Evolutionary conservation across 2,888 invertebrate genomes (phyloP), one percentile per base, ranked within the genome.

Genomic region (Troglohyphantes excavatus): DNA sequence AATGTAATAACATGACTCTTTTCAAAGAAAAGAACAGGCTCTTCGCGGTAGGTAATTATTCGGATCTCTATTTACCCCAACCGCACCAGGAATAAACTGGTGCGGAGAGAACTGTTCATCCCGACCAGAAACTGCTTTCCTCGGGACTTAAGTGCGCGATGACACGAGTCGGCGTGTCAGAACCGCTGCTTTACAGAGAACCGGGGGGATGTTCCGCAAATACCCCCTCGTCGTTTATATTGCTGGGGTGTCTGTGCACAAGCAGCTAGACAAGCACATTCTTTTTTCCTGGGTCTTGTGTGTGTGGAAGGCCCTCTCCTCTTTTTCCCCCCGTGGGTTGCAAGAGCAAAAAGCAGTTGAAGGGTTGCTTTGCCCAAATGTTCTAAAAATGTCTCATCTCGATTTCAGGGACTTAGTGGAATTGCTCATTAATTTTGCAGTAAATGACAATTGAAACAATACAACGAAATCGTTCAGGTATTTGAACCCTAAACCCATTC

Each of bases 191-290:
- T 9, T 53, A n/a, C n/a, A 53, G 53, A 53, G 33, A 13, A 11
- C 11, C 27, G 7, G 17, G 17, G 59, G 76, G 39, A 65, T 78
- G 78, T 65, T 63, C 63, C 78, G 43, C 63, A 78, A 78, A 78
- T 78, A 78, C 33, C 78, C 39, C 39, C 76, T 39, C 17, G 29
- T 21, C 21, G 9, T 33, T 29, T 75, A 53, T 53, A 29, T 53
- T 29, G 39, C 63, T 6, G 11, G 65, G 43, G 63, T 39, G 43
- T 26, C 46, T 46, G 23, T 7, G 5, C 68, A n/a, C n/a, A n/a
- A 68, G 68, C 68, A 59, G 75, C 75, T 53, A 75, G 75, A 75
- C 75, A 75, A 75, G 75, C 68, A 68, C 9, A 19, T 26, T 68
- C 19, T 33, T 68, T 68, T n/a, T n/a, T 29, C 21, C 33, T 0